Evolutionary conservation across 2,797 vertebrate genomes (phyloP).

Genomic region (Thalassophryne amazonica): DNA sequence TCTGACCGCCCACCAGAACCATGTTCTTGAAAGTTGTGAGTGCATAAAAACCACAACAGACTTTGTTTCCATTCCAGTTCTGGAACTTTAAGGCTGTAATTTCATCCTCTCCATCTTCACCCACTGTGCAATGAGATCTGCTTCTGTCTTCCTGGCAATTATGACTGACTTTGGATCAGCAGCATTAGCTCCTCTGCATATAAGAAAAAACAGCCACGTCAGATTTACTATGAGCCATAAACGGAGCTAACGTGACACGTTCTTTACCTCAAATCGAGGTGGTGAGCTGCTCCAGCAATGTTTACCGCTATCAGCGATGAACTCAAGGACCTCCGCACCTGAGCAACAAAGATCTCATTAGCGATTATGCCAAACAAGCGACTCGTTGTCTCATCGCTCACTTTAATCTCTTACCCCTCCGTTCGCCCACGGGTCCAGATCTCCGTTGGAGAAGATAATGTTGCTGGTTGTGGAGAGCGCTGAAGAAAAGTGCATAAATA

Average conservation of each 20-base stretch:
- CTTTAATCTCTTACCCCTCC: conserved; percentile 83
- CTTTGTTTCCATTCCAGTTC: not conserved
- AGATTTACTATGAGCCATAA: too few species aligned
- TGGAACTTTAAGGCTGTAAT: not conserved
- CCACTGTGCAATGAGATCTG: conserved; percentile 81
- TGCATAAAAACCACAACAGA: too few species aligned
- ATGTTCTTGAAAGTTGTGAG: too few species aligned
- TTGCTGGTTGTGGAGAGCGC: conserved; percentile 86
- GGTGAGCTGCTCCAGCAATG: conserved; percentile 88
- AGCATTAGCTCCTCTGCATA: conserved; percentile 76
- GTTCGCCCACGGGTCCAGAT: conserved; percentile 93
- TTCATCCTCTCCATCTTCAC: conserved; percentile 66
- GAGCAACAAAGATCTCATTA: not conserved
- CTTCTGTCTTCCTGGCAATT: conserved; percentile 77
- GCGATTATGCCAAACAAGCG: not conserved
- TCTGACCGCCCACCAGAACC: too few species aligned
- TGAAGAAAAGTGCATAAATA: conserved; percentile 49
- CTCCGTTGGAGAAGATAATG: conserved; percentile 94
- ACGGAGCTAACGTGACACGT: too few species aligned
- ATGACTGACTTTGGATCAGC: conserved; percentile 81
- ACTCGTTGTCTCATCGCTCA: too few species aligned
- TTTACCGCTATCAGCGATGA: conserved; percentile 80
- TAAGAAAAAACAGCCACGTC: not conserved
- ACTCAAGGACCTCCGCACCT: conserved; percentile 84
- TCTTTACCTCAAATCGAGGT: conserved; percentile 88